These are phyloP conservation scores for Tupaia tana DNA, from an alignment of 2,113 vertebrate species.

Conservation along the genomic window DNA sequence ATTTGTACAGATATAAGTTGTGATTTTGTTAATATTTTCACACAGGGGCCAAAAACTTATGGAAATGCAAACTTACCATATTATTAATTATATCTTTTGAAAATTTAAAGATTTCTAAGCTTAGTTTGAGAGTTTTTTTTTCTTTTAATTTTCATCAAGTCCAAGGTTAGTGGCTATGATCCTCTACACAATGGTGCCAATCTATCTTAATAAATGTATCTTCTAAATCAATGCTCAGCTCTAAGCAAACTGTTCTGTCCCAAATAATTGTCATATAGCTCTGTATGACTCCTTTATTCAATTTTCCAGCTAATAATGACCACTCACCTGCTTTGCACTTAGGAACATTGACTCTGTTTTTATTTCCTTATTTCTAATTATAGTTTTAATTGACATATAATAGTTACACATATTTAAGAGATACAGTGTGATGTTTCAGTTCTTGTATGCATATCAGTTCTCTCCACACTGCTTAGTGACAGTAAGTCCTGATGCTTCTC, in stretches of 20 bases:
- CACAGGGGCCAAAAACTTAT: not conserved
- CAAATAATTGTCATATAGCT: too few species aligned
- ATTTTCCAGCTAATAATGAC: not conserved
- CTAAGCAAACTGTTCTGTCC: not conserved
- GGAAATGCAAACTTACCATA: not conserved
- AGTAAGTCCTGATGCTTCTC: not conserved
- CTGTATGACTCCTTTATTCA: not conserved
- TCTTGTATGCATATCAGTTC: not conserved
- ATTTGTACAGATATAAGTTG: not conserved
- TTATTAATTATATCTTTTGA: not conserved
- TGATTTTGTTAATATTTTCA: conserved; percentile 39
- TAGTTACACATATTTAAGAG: too few species aligned
- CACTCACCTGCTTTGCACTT: not conserved
- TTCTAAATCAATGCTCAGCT: not conserved
- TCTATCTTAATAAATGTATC: not conserved
- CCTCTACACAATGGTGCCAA: not conserved
- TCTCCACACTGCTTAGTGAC: not conserved
- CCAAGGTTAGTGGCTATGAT: not conserved
- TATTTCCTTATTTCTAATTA: too few species aligned
- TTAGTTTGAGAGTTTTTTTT: not conserved
- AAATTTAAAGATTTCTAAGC: not conserved
- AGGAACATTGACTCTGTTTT: too few species aligned
- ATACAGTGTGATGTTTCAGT: too few species aligned
- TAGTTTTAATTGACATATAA: too few species aligned
- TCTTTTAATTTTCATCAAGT: not conserved